Percentiles rank a stretch among this genome's conserved stretches.
Conservation (phyloP, 37 sponge, comb jelly and placozoan genomes). For the Hexactinellida sp. region DNA sequence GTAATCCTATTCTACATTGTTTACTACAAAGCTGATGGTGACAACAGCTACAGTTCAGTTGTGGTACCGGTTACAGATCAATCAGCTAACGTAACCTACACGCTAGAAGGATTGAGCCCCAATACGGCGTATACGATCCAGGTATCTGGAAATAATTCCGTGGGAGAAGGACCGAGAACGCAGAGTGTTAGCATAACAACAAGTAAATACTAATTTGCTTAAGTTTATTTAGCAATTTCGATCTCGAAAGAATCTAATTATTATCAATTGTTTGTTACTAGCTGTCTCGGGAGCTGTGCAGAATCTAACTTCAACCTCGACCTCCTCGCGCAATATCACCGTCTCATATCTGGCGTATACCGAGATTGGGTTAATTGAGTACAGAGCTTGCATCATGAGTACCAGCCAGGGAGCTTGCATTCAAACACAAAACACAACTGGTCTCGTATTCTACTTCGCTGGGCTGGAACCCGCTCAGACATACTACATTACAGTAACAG, state of each 20-base stretch:
- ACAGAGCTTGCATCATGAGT: background rate
- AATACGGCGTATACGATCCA: background rate
- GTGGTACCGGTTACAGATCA: background rate
- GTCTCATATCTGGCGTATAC: background rate
- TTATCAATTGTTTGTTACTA: background rate
- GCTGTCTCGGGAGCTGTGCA: background rate
- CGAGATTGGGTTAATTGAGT: background rate
- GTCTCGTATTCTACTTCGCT: background rate
- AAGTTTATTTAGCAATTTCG: no score
- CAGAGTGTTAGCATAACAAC: background rate
- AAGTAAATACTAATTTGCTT: no score
- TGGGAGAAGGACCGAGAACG: background rate
- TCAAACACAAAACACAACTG: background rate
- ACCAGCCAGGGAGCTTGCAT: background rate
- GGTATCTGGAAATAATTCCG: background rate
- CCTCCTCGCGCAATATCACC: background rate
- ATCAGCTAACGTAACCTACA: background rate
- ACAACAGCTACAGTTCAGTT: background rate
- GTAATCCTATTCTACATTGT: background rate
- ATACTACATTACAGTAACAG: background rate
- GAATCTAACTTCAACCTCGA: background rate
- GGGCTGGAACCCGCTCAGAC: background rate
- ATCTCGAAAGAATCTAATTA: background rate
- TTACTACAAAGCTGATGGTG: background rate
- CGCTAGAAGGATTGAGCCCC: background rate